These are phyloP conservation scores for Aphelinus certus DNA, from an alignment of 1,140 invertebrate genomes.

Conservation along the genomic window DNA sequence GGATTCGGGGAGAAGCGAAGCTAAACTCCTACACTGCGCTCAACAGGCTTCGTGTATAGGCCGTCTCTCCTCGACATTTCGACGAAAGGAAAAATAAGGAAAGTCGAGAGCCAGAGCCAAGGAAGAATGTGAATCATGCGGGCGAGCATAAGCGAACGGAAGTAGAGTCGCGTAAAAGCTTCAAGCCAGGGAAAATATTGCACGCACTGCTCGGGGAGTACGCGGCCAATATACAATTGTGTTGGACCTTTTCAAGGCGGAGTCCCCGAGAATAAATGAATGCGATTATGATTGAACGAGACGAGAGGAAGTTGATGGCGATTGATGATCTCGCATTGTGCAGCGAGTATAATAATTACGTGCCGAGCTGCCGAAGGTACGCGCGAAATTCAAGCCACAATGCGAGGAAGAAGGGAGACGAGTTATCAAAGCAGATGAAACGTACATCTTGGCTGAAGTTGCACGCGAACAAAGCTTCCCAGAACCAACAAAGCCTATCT, in stretches of 20 bases:
- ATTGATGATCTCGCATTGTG: constrained; percentile 43
- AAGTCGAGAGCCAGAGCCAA: neutral
- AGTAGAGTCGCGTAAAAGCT: neutral
- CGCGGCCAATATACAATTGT: neutral
- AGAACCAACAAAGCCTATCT: constrained; percentile 42
- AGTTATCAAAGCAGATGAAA: constrained; percentile 10
- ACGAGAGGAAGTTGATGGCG: neutral
- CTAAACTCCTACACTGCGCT: neutral
- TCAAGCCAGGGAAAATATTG: neutral
- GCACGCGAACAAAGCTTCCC: too few relatives aligned
- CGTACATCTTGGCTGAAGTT: too few relatives aligned
- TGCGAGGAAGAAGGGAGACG: neutral
- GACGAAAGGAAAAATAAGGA: neutral
- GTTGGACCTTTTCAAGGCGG: neutral
- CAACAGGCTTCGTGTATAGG: too few relatives aligned
- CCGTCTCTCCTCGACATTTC: too few relatives aligned
- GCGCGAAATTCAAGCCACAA: neutral
- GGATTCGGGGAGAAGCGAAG: neutral
- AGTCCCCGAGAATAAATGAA: constrained; percentile 32
- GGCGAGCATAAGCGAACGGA: neutral
- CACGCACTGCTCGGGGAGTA: neutral
- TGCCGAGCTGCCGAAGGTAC: constrained; percentile 8
- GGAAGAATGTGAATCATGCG: neutral
- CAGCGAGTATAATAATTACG: neutral
- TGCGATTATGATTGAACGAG: constrained; percentile 39